Conservation (phyloP, 2,797 vertebrate species). For the Fratercula arctica region DNA sequence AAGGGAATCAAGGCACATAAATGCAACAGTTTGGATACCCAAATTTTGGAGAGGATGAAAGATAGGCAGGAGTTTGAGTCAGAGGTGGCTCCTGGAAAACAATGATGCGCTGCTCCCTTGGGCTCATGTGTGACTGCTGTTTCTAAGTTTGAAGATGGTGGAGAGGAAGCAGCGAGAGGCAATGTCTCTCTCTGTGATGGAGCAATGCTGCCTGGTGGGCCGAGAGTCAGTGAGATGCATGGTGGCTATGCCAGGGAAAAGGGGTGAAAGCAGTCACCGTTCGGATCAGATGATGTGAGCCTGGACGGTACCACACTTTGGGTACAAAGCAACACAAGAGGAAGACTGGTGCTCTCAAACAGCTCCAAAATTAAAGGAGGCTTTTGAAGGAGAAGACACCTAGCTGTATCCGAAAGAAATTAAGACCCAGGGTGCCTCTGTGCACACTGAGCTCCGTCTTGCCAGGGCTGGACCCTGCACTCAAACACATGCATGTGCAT, state of each 20-base stretch:
- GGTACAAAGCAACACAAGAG: neutral
- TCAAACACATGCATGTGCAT: neutral
- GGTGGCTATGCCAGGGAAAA: neutral
- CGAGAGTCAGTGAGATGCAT: neutral
- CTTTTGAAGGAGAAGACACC: neutral
- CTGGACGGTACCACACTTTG: neutral
- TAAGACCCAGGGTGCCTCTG: neutral
- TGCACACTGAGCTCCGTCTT: neutral
- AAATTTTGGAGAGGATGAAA: neutral
- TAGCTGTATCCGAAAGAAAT: neutral
- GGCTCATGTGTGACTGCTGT: neutral
- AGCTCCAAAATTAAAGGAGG: neutral
- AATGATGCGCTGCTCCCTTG: neutral
- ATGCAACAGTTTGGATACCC: neutral
- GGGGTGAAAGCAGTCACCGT: neutral
- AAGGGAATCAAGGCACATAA: neutral
- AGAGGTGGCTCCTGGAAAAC: neutral
- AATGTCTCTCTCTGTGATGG: neutral
- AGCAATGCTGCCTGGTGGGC: neutral
- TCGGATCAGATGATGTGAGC: neutral
- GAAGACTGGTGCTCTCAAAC: neutral
- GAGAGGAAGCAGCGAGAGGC: neutral
- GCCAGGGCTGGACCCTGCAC: neutral
- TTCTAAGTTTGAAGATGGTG: neutral
- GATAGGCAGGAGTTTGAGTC: neutral